Percentiles rank a stretch among this genome's conserved stretches.
phyloP scores from a whole-genome alignment of 2,888 invertebrate genomes.

The Cryptosula pallasiana region DNA sequence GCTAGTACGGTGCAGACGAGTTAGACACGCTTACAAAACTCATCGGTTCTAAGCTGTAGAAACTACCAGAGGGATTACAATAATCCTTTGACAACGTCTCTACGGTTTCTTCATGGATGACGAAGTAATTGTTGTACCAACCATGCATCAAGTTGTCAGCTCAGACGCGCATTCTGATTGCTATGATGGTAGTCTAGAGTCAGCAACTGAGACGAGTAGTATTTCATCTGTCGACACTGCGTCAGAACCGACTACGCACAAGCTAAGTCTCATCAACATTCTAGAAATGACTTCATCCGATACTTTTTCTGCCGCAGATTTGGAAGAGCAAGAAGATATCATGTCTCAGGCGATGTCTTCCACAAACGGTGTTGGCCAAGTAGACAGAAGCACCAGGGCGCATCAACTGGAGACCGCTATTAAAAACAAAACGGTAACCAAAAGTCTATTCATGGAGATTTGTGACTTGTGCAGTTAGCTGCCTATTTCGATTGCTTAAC shows the following conservation, averaged over 20 bases:
- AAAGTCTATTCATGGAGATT: background rate
- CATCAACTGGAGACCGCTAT: background rate
- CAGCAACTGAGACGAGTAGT: background rate
- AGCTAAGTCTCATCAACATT: conserved; percentile 4
- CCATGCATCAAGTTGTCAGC: background rate
- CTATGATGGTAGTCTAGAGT: background rate
- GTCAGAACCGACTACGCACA: background rate
- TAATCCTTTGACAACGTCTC: no score
- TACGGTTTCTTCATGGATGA: no score
- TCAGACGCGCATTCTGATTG: background rate
- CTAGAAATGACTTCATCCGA: conserved; percentile 1
- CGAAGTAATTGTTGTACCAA: background rate
- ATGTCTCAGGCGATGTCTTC: background rate
- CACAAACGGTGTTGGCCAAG: background rate
- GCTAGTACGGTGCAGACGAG: no score
- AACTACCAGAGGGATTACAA: no score
- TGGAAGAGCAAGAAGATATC: background rate
- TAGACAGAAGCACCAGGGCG: background rate
- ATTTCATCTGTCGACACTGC: background rate
- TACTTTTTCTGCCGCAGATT: background rate
- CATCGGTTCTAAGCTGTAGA: no score
- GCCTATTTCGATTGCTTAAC: background rate
- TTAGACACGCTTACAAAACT: no score
- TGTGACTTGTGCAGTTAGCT: background rate
- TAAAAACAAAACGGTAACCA: background rate